phyloP scores from a whole-genome alignment of 2,797 vertebrate species.

The Phalanger gymnotis region DNA sequence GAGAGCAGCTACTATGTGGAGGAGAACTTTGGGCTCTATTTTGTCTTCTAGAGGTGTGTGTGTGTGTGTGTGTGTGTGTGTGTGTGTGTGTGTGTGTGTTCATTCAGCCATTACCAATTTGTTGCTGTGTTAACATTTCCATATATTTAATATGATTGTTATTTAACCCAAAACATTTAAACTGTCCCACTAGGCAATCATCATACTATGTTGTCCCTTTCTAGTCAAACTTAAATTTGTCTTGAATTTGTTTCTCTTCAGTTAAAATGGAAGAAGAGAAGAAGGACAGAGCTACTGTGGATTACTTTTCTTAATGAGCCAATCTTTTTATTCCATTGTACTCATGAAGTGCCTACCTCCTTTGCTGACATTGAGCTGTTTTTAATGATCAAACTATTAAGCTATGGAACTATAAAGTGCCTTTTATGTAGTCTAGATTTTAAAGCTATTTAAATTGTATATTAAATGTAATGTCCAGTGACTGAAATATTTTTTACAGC shows the following conservation, averaged over 20 bases:
- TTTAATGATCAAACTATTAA: constrained; percentile 68
- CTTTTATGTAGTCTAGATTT: constrained; percentile 81
- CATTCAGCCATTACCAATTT: too few species aligned
- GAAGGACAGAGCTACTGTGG: constrained; percentile 83
- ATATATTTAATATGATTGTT: not conserved
- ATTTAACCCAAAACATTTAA: not conserved
- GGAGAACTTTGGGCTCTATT: not conserved
- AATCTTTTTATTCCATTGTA: constrained; percentile 66
- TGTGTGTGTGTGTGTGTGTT: too few species aligned
- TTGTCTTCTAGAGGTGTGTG: too few species aligned
- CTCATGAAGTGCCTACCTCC: constrained; percentile 79
- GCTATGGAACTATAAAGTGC: constrained; percentile 76
- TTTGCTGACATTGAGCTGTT: constrained; percentile 67
- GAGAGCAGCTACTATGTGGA: not conserved
- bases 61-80: too few species aligned
- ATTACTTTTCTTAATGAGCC: constrained; percentile 80
- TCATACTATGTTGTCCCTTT: fast-evolving
- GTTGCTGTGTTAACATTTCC: not conserved
- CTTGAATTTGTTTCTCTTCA: constrained; percentile 63
- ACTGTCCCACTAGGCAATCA: not conserved
- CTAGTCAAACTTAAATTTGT: not conserved
- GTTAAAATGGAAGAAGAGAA: constrained; percentile 86
- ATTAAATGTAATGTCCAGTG: constrained; percentile 83
- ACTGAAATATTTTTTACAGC: not conserved
- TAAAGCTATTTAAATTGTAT: constrained; percentile 89